Evolutionary conservation across 2,797 vertebrate genomes (phyloP), one percentile per base, ranked within the genome.

Genomic region (Semaprochilodus insignis): DNA sequence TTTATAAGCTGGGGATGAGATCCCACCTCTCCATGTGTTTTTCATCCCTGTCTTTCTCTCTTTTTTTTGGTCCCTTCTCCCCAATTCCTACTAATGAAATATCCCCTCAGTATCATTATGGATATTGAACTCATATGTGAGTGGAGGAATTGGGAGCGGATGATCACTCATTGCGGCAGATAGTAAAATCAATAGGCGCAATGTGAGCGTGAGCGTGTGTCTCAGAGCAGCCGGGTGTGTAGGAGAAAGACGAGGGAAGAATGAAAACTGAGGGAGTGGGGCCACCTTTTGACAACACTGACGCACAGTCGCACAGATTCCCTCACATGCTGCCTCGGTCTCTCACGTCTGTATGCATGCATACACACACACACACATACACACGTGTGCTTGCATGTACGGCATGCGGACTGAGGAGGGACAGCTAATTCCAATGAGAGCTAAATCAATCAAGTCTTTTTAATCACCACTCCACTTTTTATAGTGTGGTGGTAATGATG

Each of bases 241-340:
- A 91, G 90, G 89, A 62, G 59, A 73, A 81, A 67, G 79, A 81
- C 44, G 16, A 60, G 17, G 65, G 7, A 87, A 88, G 90, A 90
- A 92, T 94, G 94, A 94, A 97, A 98, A 96, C 95, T 97, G 95
- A 96, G 95, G 93, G 96, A 92, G 96, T 96, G 95, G 96, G 94
- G 97, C 96, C 97, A 95, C 93, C 97, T 99, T 97, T 98, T 98
- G 98, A 97, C 97, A 95, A 95, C 93, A 94, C 54, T 80, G 95
- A 92, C 92, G 95, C 92, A 94, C 92, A 92, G 88, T 87, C 91
- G 44, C 86, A 73, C 88, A 77, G 82, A 48, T 82, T 54, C 48
- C 74, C 54, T 27, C 70, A 52, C 80, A 55, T 70, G 23, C 71
- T 52, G 54, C 66, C 34, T 25, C 73, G 19, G 13, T 81, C 77